These are phyloP conservation scores for Smittia sp. DNA, from an alignment of 2,888 invertebrate genomes.

Conservation along the genomic window DNA sequence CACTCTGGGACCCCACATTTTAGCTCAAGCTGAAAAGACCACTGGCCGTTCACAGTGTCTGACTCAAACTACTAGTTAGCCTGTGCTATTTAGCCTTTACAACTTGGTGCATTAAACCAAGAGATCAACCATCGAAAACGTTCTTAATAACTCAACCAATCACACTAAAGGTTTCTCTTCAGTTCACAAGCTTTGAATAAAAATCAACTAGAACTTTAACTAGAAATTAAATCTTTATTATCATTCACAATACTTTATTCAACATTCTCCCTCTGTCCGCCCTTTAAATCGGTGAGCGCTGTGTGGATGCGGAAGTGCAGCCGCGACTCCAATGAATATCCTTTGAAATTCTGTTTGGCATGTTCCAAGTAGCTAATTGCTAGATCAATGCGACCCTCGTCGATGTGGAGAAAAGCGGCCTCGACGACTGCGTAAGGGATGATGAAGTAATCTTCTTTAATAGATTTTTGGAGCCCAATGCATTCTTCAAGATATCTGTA, in stretches of 20 bases:
- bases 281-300: conserved; percentile 54
- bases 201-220: no score
- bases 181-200: no score
- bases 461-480: conserved; percentile 62
- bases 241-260: neutral
- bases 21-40: no score
- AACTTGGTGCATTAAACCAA: no score
- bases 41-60: no score
- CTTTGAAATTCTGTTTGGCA: conserved; percentile 85
- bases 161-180: no score
- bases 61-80: no score
- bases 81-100: no score
- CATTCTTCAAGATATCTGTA: conserved; percentile 47
- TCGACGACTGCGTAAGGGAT: conserved; percentile 85
- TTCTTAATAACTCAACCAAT: no score
- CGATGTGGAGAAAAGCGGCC: conserved; percentile 74
- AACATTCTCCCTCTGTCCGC: conserved; percentile 23
- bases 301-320: conserved; percentile 88
- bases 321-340: conserved; percentile 83
- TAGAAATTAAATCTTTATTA: no score
- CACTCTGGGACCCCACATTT: no score
- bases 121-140: no score
- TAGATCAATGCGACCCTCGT: conserved; percentile 64
- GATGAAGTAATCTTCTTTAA: conserved; percentile 80
- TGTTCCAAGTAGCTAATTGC: conserved; percentile 73